Conservation (phyloP, 2,888 invertebrate genomes). For the Dryadula phaetusa region DNA sequence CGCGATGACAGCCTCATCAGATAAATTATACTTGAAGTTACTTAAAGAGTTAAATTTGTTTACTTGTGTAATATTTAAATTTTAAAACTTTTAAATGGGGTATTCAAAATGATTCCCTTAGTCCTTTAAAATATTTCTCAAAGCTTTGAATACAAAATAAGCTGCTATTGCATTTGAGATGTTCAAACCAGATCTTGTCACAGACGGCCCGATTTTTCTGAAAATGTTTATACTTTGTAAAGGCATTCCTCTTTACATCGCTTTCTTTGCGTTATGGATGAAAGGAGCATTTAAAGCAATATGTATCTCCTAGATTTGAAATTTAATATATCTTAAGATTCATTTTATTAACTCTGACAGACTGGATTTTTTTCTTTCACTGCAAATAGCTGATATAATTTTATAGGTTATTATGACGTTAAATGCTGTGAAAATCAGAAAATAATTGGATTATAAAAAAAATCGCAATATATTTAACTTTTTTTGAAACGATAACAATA, state of each 20-base stretch:
- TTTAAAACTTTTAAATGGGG: slow-evolving; percentile 8
- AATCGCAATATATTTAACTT: too few species aligned
- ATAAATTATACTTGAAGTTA: neutral
- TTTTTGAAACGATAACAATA: too few species aligned
- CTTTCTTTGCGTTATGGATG: slow-evolving; percentile 24
- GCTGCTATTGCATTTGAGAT: slow-evolving; percentile 57
- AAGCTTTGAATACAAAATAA: slow-evolving; percentile 61
- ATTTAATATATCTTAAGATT: neutral
- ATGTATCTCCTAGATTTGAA: neutral
- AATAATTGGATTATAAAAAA: too few species aligned
- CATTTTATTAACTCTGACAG: too few species aligned
- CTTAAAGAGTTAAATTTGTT: neutral
- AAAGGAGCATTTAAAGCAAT: slow-evolving; percentile 16
- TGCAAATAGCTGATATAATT: too few species aligned
- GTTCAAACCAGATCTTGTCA: slow-evolving; percentile 45
- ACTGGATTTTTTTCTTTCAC: too few species aligned
- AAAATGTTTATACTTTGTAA: slow-evolving; percentile 44
- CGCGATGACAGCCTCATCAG: neutral
- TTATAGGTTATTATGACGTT: too few species aligned
- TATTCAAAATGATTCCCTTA: slow-evolving; percentile 35
- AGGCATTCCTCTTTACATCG: slow-evolving; percentile 31
- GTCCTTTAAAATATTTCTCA: slow-evolving; percentile 53
- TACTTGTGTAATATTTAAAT: neutral
- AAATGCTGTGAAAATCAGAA: too few species aligned
- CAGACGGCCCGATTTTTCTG: slow-evolving; percentile 35